These are phyloP conservation scores for Archips xylosteana DNA, from an alignment of 2,888 invertebrate genomes.

Conservation along the genomic window DNA sequence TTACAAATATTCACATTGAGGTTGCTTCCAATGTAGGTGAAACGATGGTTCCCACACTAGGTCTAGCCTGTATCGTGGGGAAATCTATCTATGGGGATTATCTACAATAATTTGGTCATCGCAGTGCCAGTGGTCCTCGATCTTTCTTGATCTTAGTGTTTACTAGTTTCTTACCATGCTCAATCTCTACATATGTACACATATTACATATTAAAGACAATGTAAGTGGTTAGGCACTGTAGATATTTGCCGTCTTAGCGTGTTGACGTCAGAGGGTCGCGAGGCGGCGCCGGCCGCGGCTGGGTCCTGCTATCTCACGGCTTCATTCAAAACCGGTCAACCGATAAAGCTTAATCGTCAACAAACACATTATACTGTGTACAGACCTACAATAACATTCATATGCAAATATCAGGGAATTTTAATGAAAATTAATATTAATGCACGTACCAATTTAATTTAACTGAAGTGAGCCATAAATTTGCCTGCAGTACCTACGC, in stretches of 20 bases:
- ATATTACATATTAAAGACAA: too few relatives aligned
- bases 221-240: neutral
- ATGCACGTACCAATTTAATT: constrained; percentile 11
- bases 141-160: neutral
- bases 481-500: constrained; percentile 4
- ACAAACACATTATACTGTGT: constrained; percentile 21
- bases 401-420: constrained; percentile 3
- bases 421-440: constrained; percentile 7
- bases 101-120: too few relatives aligned
- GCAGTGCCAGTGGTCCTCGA: too few relatives aligned
- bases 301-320: constrained; percentile 36
- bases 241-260: constrained; percentile 15
- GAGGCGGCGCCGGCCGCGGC: constrained; percentile 24
- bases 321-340: constrained; percentile 39
- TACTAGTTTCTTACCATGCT: neutral
- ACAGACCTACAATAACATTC: constrained; percentile 16
- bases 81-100: too few relatives aligned
- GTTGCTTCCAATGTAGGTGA: too few relatives aligned
- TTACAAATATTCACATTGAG: too few relatives aligned
- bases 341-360: constrained; percentile 35
- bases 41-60: too few relatives aligned
- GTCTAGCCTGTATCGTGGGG: too few relatives aligned
- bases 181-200: neutral
- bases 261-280: constrained; percentile 38
- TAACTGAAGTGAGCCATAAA: neutral